Evolutionary conservation across 2,797 vertebrate species (phyloP), one percentile per base, ranked within the genome.

Genomic region (Petrocephalus schoutedeni): DNA sequence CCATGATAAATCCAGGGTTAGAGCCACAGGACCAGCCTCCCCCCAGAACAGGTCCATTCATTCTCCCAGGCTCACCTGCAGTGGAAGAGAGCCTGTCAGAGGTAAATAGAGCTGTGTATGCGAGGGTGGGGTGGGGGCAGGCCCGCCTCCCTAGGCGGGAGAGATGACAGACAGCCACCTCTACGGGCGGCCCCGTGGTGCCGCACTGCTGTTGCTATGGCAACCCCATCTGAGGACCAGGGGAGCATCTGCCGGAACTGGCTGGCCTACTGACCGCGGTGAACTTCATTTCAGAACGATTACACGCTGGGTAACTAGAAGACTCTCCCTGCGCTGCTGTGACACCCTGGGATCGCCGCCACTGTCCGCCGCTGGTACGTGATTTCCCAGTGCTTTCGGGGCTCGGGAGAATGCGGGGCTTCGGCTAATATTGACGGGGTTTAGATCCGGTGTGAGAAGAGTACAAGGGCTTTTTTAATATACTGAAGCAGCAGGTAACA

Each of bases 161-260:
- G 83, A 51, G 7, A 85, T 57, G 53, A 85, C 54, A 85, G 10
- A 85, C 83, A 16, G 28, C 53, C 53, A 32, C 54, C 84, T 54
- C 53, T 82, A 19, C 19, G 8, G 36, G 56, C n/a, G 54, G 19
- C 71, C 28, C 32, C 51, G 8, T 51, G 0, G 19, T 0, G 36
- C 12, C 19, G 19, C 32, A 51, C 19, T 21, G 54, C 32, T 56
- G 32, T 58, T 59, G 77, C 54, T n/a, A 82, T 56, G 41, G 32
- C 74, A 59, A 58, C 53, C 5, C 57, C 56, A 59, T n/a, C 9
- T 54, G 32, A 36, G 36, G 87, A 87, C 71, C 87, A 82, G 54
- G 71, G 87, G 36, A 45, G 87, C 87, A 61, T 87, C 54, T 87
- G 87, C 36, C 2, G 10, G 67, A 87, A 74, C 64, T 71, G 4